Evolutionary conservation across 2,888 invertebrate genomes (phyloP).

Genomic region (Sminthurinus aureus): DNA sequence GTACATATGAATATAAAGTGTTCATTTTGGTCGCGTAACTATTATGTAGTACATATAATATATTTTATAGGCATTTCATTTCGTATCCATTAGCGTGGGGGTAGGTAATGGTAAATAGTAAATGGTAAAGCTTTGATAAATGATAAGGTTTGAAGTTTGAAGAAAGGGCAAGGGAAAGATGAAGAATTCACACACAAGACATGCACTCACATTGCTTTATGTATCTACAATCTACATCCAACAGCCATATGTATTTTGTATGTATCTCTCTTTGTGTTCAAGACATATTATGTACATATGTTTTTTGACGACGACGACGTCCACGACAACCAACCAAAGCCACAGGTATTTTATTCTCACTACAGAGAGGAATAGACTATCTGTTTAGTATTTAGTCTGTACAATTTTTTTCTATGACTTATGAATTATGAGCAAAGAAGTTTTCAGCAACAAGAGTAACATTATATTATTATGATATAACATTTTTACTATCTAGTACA

Average conservation of each 20-base stretch:
- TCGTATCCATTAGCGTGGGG: conserved; percentile 39
- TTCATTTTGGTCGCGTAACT: background rate
- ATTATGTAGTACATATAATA: background rate
- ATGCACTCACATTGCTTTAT: background rate
- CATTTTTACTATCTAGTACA: background rate
- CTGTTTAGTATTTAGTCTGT: background rate
- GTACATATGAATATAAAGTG: background rate
- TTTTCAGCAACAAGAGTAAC: too few relatives aligned
- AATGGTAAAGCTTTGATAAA: background rate
- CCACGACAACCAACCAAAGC: background rate
- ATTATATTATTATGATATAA: too few relatives aligned
- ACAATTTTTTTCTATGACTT: background rate
- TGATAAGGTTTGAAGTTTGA: conserved; percentile 32
- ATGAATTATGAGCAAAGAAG: too few relatives aligned
- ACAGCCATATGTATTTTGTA: background rate
- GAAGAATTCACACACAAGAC: conserved; percentile 14
- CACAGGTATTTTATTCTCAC: background rate
- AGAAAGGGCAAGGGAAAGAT: conserved; percentile 42
- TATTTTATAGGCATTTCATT: background rate
- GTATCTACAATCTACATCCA: background rate
- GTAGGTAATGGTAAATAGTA: conserved; percentile 22
- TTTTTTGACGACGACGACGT: background rate
- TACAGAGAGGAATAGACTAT: background rate
- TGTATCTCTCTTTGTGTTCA: background rate
- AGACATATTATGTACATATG: background rate